phyloP scores from a whole-genome alignment of 2,797 vertebrate genomes.

The Phrynocephalus vlangalii region DNA sequence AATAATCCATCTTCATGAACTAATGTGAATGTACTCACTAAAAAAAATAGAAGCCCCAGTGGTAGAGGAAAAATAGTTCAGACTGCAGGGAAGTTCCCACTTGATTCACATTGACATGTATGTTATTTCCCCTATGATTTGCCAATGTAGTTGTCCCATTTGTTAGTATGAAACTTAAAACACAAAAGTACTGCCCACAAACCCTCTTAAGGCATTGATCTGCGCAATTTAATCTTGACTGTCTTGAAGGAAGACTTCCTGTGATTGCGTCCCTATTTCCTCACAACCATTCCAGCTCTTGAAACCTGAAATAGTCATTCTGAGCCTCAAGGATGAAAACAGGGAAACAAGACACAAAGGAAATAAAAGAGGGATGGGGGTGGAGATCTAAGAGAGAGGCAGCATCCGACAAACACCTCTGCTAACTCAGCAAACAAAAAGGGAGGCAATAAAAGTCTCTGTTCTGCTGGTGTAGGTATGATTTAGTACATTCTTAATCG shows the following conservation, averaged over 20 bases:
- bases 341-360: not conserved
- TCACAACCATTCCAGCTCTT: not conserved
- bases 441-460: not conserved
- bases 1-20: too few species aligned
- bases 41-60: too few species aligned
- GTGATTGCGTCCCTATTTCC: not conserved
- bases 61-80: too few species aligned
- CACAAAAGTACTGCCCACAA: not conserved
- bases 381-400: not conserved
- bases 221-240: not conserved
- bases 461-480: not conserved
- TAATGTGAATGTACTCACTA: too few species aligned
- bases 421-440: not conserved
- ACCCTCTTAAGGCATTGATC: not conserved
- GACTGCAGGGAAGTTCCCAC: too few species aligned
- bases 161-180: not conserved
- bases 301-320: not conserved
- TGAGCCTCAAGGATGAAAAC: not conserved
- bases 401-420: rapidly evolving
- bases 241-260: not conserved
- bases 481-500: constrained; percentile 2
- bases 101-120: too few species aligned
- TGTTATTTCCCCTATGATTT: too few species aligned
- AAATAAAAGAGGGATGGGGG: not conserved
- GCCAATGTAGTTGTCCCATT: not conserved